Evolutionary conservation across 2,888 invertebrate species (phyloP).

Genomic region (Tetragonisca angustula): DNA sequence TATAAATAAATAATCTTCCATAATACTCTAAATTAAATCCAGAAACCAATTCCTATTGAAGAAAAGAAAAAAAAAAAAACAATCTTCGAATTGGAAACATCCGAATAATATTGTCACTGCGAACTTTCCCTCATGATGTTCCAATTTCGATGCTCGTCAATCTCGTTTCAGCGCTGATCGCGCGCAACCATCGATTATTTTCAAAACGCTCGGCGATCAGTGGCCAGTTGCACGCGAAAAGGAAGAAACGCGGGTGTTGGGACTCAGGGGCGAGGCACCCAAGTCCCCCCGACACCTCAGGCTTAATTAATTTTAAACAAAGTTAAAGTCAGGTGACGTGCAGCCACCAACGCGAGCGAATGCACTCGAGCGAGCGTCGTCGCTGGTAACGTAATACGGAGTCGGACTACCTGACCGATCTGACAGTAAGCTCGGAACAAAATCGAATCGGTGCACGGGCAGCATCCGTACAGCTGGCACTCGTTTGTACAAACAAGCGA

Average conservation of each 20-base stretch:
- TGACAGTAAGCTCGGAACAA: conserved; percentile 72
- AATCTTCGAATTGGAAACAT: neutral
- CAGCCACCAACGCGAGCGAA: conserved; percentile 66
- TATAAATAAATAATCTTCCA: no score
- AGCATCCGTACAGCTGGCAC: conserved; percentile 58
- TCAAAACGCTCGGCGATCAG: neutral
- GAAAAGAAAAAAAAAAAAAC: neutral
- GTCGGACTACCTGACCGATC: conserved; percentile 75
- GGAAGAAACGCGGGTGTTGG: neutral
- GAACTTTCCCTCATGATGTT: neutral
- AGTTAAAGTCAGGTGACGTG: conserved; percentile 75
- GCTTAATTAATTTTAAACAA: conserved; percentile 75
- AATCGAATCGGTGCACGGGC: conserved; percentile 67
- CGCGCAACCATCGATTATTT: neutral
- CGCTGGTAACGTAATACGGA: conserved; percentile 75
- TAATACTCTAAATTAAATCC: no score
- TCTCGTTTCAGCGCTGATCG: no score
- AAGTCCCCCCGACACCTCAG: conserved; percentile 61
- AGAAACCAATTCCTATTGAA: no score
- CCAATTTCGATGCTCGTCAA: no score
- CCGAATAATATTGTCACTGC: neutral
- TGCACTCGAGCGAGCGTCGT: conserved; percentile 68
- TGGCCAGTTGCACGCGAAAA: neutral
- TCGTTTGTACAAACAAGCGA: conserved; percentile 50
- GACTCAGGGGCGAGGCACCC: conserved; percentile 3